Evolutionary conservation across 2,888 invertebrate genomes (phyloP).

Genomic region (Drosophila ochracea): DNA sequence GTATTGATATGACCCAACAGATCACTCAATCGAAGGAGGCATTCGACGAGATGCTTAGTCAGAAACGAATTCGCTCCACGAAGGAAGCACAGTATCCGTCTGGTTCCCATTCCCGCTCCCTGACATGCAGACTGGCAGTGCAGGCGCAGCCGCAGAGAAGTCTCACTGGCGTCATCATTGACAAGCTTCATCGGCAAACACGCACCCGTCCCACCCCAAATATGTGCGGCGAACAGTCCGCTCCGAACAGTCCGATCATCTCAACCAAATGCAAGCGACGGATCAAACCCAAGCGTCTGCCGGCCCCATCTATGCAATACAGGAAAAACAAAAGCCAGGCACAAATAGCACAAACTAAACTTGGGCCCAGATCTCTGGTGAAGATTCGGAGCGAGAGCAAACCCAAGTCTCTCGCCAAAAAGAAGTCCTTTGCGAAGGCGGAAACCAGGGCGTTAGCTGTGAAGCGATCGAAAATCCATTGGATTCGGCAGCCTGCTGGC

Average conservation of each 20-base stretch:
- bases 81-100: neutral
- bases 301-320: neutral
- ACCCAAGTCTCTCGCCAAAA: neutral
- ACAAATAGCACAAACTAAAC: neutral
- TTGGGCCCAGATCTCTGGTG: neutral
- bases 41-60: conserved; percentile 54
- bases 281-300: neutral
- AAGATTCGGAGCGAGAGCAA: neutral
- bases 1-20: conserved; percentile 53
- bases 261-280: neutral
- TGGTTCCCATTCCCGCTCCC: neutral
- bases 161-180: conserved; percentile 42
- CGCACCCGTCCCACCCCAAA: conserved; percentile 9
- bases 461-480: neutral
- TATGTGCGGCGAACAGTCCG: conserved; percentile 11
- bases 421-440: neutral
- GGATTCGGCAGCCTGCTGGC: neutral
- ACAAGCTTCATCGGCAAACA: conserved; percentile 30
- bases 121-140: conserved; percentile 15
- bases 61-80: neutral
- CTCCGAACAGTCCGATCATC: neutral
- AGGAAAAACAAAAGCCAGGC: neutral
- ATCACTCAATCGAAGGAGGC: conserved; percentile 66
- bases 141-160: conserved; percentile 9
- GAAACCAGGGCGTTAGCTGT: neutral